Evolutionary conservation across 2,797 vertebrate genomes (phyloP).

Genomic region (Rhinoraja longicauda): DNA sequence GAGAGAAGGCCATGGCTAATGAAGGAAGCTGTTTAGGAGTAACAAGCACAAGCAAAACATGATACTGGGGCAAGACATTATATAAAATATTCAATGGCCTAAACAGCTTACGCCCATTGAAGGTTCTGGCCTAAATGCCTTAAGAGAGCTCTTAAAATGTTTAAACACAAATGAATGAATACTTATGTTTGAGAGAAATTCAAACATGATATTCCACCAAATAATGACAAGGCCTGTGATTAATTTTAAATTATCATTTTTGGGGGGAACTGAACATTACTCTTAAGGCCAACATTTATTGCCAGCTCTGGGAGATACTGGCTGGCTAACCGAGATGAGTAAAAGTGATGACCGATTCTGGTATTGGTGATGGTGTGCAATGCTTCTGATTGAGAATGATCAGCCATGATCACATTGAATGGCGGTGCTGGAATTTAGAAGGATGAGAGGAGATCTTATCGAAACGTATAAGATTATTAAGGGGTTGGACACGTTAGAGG

Average conservation of each 20-base stretch:
- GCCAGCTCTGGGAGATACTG: too few relatives aligned
- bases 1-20: conserved; percentile 18
- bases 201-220: background rate
- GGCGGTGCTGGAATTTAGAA: too few relatives aligned
- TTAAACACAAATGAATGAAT: background rate
- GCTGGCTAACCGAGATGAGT: too few relatives aligned
- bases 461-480: too few relatives aligned
- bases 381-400: too few relatives aligned
- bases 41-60: conserved; percentile 1
- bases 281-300: too few relatives aligned
- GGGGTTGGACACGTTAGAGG: too few relatives aligned
- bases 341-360: too few relatives aligned
- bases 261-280: background rate
- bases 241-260: too few relatives aligned
- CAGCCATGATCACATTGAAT: too few relatives aligned
- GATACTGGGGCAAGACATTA: background rate
- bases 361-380: too few relatives aligned
- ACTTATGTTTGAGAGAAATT: background rate
- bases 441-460: too few relatives aligned
- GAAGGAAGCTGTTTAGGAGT: conserved; percentile 2
- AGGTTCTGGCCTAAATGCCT: background rate
- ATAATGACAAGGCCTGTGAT: background rate
- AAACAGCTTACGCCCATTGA: background rate
- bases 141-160: background rate
- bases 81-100: conserved; percentile 3